These are phyloP conservation scores for Philopotamus ludificatus DNA, from an alignment of 1,140 invertebrate genomes.

Conservation along the genomic window DNA sequence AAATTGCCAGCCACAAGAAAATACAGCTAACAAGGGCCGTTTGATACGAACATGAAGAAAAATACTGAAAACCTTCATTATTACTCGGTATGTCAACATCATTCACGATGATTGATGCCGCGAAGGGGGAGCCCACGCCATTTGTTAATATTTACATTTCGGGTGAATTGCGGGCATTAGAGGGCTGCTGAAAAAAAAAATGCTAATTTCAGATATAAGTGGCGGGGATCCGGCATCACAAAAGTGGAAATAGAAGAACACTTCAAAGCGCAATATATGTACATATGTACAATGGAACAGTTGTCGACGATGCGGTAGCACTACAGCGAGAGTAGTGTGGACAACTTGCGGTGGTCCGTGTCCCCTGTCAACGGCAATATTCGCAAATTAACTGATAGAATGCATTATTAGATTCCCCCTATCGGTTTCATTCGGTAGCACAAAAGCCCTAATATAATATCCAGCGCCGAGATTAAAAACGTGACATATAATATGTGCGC, in stretches of 20 bases:
- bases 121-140: constrained; percentile 20
- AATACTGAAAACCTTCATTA: constrained; percentile 23
- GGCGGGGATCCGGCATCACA: not conserved
- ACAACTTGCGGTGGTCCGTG: not conserved
- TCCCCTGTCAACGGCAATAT: constrained; percentile 16
- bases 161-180: constrained; percentile 9
- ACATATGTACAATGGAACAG: not conserved
- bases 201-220: not conserved
- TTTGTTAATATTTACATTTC: constrained; percentile 32
- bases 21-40: constrained; percentile 15
- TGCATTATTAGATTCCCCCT: constrained; percentile 15
- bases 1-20: constrained; percentile 1
- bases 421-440: not conserved
- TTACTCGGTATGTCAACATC: constrained; percentile 22
- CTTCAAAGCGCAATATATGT: not conserved
- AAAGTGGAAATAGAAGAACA: not conserved
- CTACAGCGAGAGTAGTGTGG: too few relatives aligned
- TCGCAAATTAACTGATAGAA: constrained; percentile 32
- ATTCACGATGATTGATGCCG: constrained; percentile 24
- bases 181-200: constrained; percentile 16
- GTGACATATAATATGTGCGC: constrained; percentile 6
- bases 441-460: not conserved
- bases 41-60: constrained; percentile 6
- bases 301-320: not conserved
- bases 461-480: constrained; percentile 22